phyloP scores from a whole-genome alignment of 2,113 vertebrate genomes.

The Spheniscus mendiculus region DNA sequence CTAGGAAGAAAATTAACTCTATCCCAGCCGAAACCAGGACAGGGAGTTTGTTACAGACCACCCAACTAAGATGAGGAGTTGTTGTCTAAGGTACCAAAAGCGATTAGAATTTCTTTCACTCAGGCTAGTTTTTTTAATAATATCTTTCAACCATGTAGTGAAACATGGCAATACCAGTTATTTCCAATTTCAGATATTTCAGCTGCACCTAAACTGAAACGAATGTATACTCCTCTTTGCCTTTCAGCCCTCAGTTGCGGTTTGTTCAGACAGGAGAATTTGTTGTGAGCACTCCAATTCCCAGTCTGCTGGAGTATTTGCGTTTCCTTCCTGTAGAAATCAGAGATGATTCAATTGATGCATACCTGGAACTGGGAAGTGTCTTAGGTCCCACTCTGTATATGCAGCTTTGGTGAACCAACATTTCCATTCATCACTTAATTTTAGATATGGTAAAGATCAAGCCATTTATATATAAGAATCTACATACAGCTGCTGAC shows the following conservation, averaged over 20 bases:
- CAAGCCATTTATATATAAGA: background rate
- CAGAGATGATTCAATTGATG: background rate
- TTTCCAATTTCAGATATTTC: background rate
- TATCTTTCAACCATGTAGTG: background rate
- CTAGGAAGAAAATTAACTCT: no score
- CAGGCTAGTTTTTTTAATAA: background rate
- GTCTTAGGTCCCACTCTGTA: background rate
- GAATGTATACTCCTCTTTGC: background rate
- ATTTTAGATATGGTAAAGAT: background rate
- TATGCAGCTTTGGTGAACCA: background rate
- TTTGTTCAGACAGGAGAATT: background rate
- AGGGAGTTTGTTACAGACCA: background rate
- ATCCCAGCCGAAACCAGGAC: no score
- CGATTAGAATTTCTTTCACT: conserved; percentile 24
- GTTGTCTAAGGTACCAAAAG: background rate
- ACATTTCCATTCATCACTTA: background rate
- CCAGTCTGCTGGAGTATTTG: background rate
- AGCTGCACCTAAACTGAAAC: background rate
- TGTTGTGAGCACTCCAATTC: background rate
- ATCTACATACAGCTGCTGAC: background rate
- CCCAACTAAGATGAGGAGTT: background rate
- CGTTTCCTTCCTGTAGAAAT: background rate
- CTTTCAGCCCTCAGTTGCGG: background rate
- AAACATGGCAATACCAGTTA: background rate
- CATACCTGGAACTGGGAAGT: background rate